These are phyloP conservation scores for Pomatostomus ruficeps DNA, from an alignment of 2,113 vertebrate genomes.

Conservation along the genomic window DNA sequence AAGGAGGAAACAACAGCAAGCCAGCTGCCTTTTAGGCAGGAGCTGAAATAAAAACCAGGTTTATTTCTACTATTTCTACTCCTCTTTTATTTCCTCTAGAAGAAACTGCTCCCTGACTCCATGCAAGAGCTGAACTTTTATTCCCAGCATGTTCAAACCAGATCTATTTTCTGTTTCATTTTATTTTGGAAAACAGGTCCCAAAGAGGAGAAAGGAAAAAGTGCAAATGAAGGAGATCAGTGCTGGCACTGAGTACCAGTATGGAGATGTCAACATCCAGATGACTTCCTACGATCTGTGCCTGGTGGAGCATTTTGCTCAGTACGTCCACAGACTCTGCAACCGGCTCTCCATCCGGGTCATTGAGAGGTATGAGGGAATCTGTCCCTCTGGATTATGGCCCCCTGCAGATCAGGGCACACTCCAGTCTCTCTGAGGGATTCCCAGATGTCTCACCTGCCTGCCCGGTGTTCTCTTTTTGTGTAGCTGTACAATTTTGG, in stretches of 20 bases:
- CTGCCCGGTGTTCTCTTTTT: not conserved
- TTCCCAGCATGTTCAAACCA: not conserved
- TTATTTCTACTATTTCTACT: not conserved
- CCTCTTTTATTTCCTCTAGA: not conserved
- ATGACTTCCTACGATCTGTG: conserved; percentile 88
- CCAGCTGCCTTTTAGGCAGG: not conserved
- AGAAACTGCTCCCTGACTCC: not conserved
- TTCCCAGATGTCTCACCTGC: not conserved
- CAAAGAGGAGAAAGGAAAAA: conserved; percentile 77
- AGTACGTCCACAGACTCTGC: conserved; percentile 87
- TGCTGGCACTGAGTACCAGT: conserved; percentile 68
- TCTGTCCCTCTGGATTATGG: not conserved
- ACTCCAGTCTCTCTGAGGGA: too few species aligned
- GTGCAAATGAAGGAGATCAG: conserved; percentile 74
- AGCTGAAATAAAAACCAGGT: not conserved
- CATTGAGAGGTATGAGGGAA: conserved; percentile 73
- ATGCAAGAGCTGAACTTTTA: not conserved
- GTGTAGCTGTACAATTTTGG: not conserved
- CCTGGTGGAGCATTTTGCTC: conserved; percentile 82
- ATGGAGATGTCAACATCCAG: conserved; percentile 82
- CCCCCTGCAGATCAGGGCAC: not conserved
- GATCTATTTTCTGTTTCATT: too few species aligned
- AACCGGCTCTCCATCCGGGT: conserved; percentile 78
- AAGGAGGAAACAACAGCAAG: not conserved
- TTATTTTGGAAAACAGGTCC: not conserved